These are phyloP conservation scores for Pelagia noctiluca DNA, from an alignment of 30 jellyfish, hydroid and myxozoan genomes.

Conservation along the genomic window DNA sequence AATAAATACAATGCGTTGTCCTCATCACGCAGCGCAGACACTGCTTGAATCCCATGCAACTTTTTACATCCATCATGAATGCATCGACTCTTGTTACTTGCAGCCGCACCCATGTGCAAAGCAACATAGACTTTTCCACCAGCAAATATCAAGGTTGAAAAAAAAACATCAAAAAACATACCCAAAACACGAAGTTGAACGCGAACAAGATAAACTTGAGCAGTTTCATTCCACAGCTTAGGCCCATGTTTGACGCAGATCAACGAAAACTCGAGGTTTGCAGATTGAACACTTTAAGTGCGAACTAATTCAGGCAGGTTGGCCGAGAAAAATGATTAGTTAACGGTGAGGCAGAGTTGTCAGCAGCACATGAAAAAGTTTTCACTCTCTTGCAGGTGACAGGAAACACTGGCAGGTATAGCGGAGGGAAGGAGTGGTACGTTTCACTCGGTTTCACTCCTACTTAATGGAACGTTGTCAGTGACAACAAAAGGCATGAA, in stretches of 20 bases:
- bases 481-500: too few relatives aligned
- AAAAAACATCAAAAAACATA: constrained; percentile 19
- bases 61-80: background rate
- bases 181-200: constrained; percentile 92
- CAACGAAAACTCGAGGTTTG: constrained; percentile 16
- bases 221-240: constrained; percentile 85
- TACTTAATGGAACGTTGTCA: too few relatives aligned
- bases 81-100: constrained; percentile 1
- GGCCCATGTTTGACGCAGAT: too few relatives aligned
- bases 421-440: too few relatives aligned
- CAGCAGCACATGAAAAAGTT: too few relatives aligned
- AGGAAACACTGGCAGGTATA: too few relatives aligned
- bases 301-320: too few relatives aligned
- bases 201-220: constrained; percentile 81
- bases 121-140: background rate
- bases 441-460: too few relatives aligned
- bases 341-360: too few relatives aligned
- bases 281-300: background rate
- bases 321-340: too few relatives aligned
- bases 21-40: background rate
- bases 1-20: too few relatives aligned
- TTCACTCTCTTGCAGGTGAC: too few relatives aligned
- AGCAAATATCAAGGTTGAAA: background rate
- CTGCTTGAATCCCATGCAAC: background rate
- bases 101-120: background rate